phyloP scores from a whole-genome alignment of 2,888 invertebrate genomes.

The Seira musarum region DNA sequence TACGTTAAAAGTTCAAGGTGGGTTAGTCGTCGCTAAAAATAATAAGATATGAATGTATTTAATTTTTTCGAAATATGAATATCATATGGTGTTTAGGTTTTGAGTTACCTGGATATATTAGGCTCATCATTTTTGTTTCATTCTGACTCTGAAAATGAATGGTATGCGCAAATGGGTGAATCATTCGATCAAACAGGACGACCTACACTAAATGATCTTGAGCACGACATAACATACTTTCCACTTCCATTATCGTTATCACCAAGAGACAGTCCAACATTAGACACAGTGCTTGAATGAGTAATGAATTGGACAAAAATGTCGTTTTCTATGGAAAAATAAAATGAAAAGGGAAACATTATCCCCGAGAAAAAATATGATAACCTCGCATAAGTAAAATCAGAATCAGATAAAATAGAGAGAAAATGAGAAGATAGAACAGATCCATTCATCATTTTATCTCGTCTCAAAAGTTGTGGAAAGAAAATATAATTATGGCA shows the following conservation, averaged over 20 bases:
- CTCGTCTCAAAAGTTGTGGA: too few species aligned
- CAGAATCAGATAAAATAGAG: slow-evolving; percentile 13
- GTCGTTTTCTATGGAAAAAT: slow-evolving; percentile 30
- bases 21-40: too few species aligned
- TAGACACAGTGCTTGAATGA: too few species aligned
- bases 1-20: too few species aligned
- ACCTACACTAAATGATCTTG: slow-evolving; percentile 25
- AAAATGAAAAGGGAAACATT: slow-evolving; percentile 19
- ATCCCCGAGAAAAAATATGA: neutral
- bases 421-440: slow-evolving; percentile 30
- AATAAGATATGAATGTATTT: too few species aligned
- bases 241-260: slow-evolving; percentile 25
- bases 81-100: too few species aligned
- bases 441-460: too few species aligned
- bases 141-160: too few species aligned
- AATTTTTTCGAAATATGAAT: too few species aligned
- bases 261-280: slow-evolving; percentile 31
- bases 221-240: slow-evolving; percentile 25
- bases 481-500: slow-evolving; percentile 29
- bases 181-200: slow-evolving; percentile 19
- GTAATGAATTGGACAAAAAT: slow-evolving; percentile 48
- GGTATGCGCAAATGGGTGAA: too few species aligned
- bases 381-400: neutral
- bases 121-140: too few species aligned
- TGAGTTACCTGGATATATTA: too few species aligned